Percentiles rank a stretch among this genome's conserved stretches.
These are phyloP conservation scores for Spodoptera litura DNA, from an alignment of 1,140 invertebrate species.

Conservation along the genomic window DNA sequence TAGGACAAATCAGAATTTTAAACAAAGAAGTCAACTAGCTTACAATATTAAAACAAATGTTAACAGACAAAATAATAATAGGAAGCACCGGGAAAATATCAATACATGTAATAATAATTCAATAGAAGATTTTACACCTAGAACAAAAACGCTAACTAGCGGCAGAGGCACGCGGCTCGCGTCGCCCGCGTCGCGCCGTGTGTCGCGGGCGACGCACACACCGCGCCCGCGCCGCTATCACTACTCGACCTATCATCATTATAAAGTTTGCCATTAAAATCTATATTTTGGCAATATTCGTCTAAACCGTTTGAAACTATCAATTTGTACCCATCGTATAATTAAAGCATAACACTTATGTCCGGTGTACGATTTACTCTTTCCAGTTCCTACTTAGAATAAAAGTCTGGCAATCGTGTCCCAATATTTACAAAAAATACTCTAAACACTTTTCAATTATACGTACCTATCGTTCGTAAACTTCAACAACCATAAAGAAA, in stretches of 20 bases:
- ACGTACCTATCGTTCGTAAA: slow-evolving; percentile 62
- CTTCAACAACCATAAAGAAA: slow-evolving; percentile 73
- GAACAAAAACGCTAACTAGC: slow-evolving; percentile 69
- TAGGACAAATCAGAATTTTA: slow-evolving; percentile 70
- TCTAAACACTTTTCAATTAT: slow-evolving; percentile 70
- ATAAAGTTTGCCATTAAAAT: slow-evolving; percentile 44
- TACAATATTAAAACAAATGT: slow-evolving; percentile 79
- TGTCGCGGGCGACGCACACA: not conserved
- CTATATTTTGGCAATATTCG: slow-evolving; percentile 51
- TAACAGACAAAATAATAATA: slow-evolving; percentile 82
- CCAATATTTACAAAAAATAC: slow-evolving; percentile 78
- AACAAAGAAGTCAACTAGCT: slow-evolving; percentile 75
- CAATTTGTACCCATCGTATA: slow-evolving; percentile 55
- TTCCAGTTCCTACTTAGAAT: slow-evolving; percentile 61
- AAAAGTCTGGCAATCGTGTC: slow-evolving; percentile 74
- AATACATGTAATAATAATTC: slow-evolving; percentile 59
- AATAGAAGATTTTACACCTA: slow-evolving; percentile 69
- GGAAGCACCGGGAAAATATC: slow-evolving; percentile 81
- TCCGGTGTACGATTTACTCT: slow-evolving; percentile 44
- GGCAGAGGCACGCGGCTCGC: slow-evolving; percentile 15
- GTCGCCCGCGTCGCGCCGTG: slow-evolving; percentile 15
- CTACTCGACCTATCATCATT: slow-evolving; percentile 32
- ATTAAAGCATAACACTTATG: slow-evolving; percentile 38
- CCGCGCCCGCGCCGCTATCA: not conserved
- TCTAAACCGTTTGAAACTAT: slow-evolving; percentile 41